A percentile compares a stretch with the other conserved stretches of the same genome.
Conservation (phyloP, 2,113 vertebrate genomes). For the Gnathonemus longibarbis region DNA sequence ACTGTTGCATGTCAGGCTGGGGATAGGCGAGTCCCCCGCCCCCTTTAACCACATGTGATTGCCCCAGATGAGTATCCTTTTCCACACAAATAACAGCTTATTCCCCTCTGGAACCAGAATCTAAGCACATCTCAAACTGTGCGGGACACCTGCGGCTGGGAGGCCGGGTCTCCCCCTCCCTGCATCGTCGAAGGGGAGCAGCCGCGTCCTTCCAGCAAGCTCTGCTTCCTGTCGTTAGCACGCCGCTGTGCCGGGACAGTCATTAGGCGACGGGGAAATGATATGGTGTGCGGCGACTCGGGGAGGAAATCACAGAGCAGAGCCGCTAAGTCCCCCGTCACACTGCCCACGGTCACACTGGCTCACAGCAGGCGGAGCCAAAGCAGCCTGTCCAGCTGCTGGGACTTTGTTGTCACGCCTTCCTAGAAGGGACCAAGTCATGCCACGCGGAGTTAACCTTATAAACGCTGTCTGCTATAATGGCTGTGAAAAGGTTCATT, state of each 20-base stretch:
- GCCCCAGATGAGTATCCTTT: constrained; percentile 76
- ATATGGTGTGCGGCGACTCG: constrained; percentile 85
- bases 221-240: constrained; percentile 80
- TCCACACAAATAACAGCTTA: constrained; percentile 82
- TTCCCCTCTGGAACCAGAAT: constrained; percentile 80
- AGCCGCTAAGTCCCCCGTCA: constrained; percentile 71
- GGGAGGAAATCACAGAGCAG: constrained; percentile 90
- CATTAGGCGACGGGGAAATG: constrained; percentile 98
- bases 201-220: constrained; percentile 65
- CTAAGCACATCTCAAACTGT: constrained; percentile 84
- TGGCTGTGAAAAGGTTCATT: neutral
- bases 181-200: constrained; percentile 61
- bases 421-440: neutral
- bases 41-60: constrained; percentile 72
- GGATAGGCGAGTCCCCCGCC: constrained; percentile 46
- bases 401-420: neutral
- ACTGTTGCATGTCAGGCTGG: neutral
- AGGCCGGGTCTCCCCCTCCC: constrained; percentile 79
- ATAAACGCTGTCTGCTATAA: neutral
- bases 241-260: constrained; percentile 79
- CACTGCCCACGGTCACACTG: constrained; percentile 62
- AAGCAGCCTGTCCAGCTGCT: constrained; percentile 73
- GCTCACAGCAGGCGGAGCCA: constrained; percentile 77
- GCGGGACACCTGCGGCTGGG: constrained; percentile 76
- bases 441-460: neutral